phyloP scores from a whole-genome alignment of 2,888 invertebrate species.

The Heliothis peltigera region DNA sequence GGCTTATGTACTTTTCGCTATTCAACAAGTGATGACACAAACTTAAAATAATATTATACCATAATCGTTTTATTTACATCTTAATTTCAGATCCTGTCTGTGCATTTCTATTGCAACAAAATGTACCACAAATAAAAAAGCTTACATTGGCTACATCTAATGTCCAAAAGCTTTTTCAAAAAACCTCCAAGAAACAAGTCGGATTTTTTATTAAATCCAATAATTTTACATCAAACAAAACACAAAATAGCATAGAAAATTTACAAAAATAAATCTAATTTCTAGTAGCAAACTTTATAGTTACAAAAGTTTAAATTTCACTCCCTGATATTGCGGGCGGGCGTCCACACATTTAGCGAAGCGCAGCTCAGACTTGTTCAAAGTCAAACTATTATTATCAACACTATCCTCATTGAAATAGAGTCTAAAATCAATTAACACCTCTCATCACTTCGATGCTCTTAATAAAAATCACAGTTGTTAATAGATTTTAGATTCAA shows the following conservation, averaged over 20 bases:
- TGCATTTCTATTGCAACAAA: not conserved
- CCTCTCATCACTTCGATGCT: no score
- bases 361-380: not conserved
- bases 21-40: not conserved
- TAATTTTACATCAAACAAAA: not conserved
- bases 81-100: constrained; percentile 14
- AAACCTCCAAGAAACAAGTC: not conserved
- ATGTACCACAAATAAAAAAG: not conserved
- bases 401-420: no score
- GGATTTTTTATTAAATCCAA: not conserved
- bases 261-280: not conserved
- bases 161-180: not conserved
- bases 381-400: no score
- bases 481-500: no score
- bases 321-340: no score
- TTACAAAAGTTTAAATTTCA: not conserved
- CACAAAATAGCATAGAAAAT: not conserved
- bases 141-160: not conserved
- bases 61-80: constrained; percentile 32
- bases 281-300: not conserved
- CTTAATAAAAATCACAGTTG: no score
- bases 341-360: no score
- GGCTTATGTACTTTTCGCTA: constrained; percentile 6
- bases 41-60: constrained; percentile 7
- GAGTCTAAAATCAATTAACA: not conserved